Conservation (phyloP, 1,140 invertebrate genomes). For the Drosophila parvula region DNA sequence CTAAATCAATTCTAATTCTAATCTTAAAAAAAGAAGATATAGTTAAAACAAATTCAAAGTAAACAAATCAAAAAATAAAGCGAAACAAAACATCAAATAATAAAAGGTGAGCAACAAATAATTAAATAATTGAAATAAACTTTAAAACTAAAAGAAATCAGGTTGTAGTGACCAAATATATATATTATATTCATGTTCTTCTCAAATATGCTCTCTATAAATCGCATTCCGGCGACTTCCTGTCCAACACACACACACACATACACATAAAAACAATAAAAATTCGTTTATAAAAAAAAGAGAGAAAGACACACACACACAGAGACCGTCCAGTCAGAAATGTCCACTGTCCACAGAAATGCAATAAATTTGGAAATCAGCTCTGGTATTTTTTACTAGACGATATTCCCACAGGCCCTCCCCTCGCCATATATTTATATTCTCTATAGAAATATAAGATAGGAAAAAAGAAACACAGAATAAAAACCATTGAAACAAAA, state of each 20-base stretch:
- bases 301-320: conserved; percentile 7
- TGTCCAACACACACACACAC: conserved; percentile 64
- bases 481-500: conserved; percentile 17
- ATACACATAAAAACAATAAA: conserved; percentile 46
- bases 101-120: conserved; percentile 57
- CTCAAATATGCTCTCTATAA: conserved; percentile 53
- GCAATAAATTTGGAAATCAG: conserved; percentile 79
- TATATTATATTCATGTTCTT: conserved; percentile 53
- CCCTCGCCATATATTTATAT: background rate
- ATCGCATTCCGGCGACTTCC: conserved; percentile 75
- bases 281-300: conserved; percentile 41
- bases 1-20: conserved; percentile 70
- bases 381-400: conserved; percentile 59
- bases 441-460: conserved; percentile 26
- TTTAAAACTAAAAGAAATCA: background rate
- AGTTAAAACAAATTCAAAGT: conserved; percentile 31
- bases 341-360: conserved; percentile 71
- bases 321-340: conserved; percentile 49
- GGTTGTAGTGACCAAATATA: background rate
- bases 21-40: conserved; percentile 22
- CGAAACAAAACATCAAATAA: conserved; percentile 14
- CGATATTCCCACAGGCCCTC: conserved; percentile 16
- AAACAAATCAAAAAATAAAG: conserved; percentile 16
- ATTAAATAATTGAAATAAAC: conserved; percentile 20
- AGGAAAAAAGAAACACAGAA: background rate